These are phyloP conservation scores for Scomber japonicus DNA, from an alignment of 2,113 vertebrate genomes.

Conservation along the genomic window DNA sequence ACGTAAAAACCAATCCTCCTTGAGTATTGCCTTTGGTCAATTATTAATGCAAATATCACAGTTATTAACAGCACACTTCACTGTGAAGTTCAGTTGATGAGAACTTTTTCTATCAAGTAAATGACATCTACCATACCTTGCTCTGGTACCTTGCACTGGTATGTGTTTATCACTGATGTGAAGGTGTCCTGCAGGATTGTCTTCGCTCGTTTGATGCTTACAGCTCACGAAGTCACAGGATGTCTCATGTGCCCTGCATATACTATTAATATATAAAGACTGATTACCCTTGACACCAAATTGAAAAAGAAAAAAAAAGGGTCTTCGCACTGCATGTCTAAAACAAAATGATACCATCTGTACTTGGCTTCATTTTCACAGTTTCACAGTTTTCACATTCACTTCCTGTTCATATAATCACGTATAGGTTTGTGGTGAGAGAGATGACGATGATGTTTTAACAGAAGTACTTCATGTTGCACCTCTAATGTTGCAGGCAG, in stretches of 20 bases:
- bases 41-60: too few relatives aligned
- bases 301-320: too few relatives aligned
- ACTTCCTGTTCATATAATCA: slow-evolving; percentile 16
- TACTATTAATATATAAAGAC: too few relatives aligned
- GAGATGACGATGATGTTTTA: not conserved
- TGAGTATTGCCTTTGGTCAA: too few relatives aligned
- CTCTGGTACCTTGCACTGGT: slow-evolving; percentile 16
- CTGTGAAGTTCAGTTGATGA: not conserved
- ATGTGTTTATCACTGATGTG: not conserved
- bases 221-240: not conserved
- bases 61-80: too few relatives aligned
- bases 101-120: not conserved
- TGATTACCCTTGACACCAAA: too few relatives aligned
- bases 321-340: too few relatives aligned
- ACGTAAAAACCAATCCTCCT: too few relatives aligned
- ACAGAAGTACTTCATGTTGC: not conserved
- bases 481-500: not conserved
- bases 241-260: too few relatives aligned
- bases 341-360: not conserved
- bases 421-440: not conserved
- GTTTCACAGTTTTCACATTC: not conserved
- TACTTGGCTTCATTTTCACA: not conserved
- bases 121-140: too few relatives aligned
- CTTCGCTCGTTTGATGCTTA: not conserved
- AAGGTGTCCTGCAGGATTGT: not conserved